These are phyloP conservation scores for Euura lappo DNA, from an alignment of 1,140 invertebrate genomes.

Conservation along the genomic window DNA sequence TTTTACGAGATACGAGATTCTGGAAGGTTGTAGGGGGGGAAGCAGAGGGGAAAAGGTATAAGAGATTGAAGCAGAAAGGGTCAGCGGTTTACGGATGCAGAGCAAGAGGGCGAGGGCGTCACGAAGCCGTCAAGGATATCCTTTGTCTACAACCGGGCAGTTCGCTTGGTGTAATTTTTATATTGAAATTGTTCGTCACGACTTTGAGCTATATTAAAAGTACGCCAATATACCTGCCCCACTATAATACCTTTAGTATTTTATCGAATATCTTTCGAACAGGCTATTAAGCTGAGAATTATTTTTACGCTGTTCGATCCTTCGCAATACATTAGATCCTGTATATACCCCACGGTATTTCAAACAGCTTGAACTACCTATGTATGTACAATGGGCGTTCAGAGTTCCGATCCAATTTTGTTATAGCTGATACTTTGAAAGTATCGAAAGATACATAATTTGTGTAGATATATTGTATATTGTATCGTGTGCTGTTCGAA, in stretches of 20 bases:
- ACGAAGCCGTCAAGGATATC: constrained; percentile 4
- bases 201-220: constrained; percentile 4
- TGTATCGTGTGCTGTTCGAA: too few species aligned
- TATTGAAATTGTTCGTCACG: not conserved
- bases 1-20: not conserved
- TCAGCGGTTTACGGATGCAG: constrained; percentile 6
- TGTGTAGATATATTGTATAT: too few species aligned
- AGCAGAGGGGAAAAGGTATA: not conserved
- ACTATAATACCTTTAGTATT: not conserved
- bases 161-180: constrained; percentile 1
- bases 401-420: not conserved
- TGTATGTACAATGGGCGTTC: not conserved
- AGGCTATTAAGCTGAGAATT: not conserved
- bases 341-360: not conserved
- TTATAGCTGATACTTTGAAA: not conserved
- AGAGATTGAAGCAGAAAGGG: not conserved
- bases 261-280: constrained; percentile 2
- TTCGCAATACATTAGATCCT: not conserved
- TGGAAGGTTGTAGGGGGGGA: not conserved
- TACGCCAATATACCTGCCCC: not conserved
- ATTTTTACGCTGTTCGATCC: not conserved
- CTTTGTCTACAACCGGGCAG: not conserved
- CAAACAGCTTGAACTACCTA: not conserved
- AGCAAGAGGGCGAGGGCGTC: constrained; percentile 6
- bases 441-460: not conserved